A percentile compares a stretch with the other conserved stretches of the same genome.
Evolutionary conservation across 2,797 vertebrate genomes (phyloP).

Genomic region (Sebastolobus alascanus): DNA sequence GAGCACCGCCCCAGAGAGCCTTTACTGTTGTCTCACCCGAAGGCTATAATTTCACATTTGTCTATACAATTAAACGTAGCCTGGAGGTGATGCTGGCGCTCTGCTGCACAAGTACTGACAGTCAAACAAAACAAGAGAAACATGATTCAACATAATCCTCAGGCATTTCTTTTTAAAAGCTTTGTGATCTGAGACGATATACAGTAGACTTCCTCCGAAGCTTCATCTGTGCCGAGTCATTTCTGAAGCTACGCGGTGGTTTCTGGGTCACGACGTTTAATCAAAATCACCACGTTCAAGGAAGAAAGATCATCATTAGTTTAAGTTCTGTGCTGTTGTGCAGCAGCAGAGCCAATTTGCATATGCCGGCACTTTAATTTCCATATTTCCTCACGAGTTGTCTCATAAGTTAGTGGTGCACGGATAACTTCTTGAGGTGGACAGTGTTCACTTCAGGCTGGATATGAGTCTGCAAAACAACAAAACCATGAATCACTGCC

Average conservation of each 20-base stretch:
- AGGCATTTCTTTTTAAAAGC: conserved; percentile 63
- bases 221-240: conserved; percentile 1
- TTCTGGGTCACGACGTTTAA: conserved; percentile 41
- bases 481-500: conserved; percentile 27
- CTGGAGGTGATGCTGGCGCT: conserved; percentile 63
- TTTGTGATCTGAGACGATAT: conserved; percentile 59
- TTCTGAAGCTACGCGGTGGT: conserved; percentile 12
- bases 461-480: conserved; percentile 7
- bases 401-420: conserved; percentile 52
- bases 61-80: conserved; percentile 82
- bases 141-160: conserved; percentile 69
- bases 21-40: conserved; percentile 64
- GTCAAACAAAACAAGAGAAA: conserved; percentile 67
- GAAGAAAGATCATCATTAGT: conserved; percentile 10
- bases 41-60: conserved; percentile 76
- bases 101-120: conserved; percentile 68
- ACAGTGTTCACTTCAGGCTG: conserved; percentile 9
- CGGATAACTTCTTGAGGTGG: conserved; percentile 38
- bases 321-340: conserved; percentile 28
- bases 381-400: conserved; percentile 57
- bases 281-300: conserved; percentile 35
- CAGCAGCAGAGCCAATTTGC: conserved; percentile 31
- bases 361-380: conserved; percentile 44
- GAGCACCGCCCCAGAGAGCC: conserved; percentile 63
- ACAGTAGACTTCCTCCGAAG: conserved; percentile 28